Base-by-base conservation (phyloP, 2,888 invertebrate species). In the Beris chalybata region DNA sequence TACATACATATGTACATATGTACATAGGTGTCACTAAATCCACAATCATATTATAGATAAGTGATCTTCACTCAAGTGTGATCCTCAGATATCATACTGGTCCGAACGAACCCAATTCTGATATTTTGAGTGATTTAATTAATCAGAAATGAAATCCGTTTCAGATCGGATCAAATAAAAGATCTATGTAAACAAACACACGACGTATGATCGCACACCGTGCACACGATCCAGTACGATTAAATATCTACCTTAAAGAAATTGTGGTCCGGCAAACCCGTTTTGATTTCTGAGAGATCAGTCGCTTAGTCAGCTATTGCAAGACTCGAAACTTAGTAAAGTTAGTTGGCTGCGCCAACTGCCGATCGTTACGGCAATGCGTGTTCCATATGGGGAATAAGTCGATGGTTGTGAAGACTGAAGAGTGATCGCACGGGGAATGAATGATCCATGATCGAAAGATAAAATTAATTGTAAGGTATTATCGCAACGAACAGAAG, bases 391-490 rank as follows among this genome's bases (percentile, higher is more conserved):
- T 29, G 53, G 44, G n/a, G 52, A 59, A 31, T 59, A 48, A 48
- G 31, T 30, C 48, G 48, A 38, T 15, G 48, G 13, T 48, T 32
- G 44, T 50, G 61, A 61, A 61, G 61, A 61, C 38, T 61, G 61
- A 61, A 61, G 61, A 61, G 38, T 61, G 61, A 61, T 61, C 61
- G 61, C 61, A 38, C 61, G 50, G 50, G 50, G 50, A 38, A 38
- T 68, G 68, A 68, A 38, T 68, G 68, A 68, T 68, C 64, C 59
- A 31, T 57, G 68, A 68, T 68, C 66, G 30, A 30, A 30, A 68
- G 68, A 68, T 68, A 68, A 68, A 68, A 64, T 66, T 68, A 68
- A 68, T 68, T 68, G 64, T 66, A 54, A 58, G 63, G 64, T 68
- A 68, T 66, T 68, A 66, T 68, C 58, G 66, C 56, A 61, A 65